phyloP scores from a whole-genome alignment of 2,113 vertebrate genomes.

The Serinus canaria region DNA sequence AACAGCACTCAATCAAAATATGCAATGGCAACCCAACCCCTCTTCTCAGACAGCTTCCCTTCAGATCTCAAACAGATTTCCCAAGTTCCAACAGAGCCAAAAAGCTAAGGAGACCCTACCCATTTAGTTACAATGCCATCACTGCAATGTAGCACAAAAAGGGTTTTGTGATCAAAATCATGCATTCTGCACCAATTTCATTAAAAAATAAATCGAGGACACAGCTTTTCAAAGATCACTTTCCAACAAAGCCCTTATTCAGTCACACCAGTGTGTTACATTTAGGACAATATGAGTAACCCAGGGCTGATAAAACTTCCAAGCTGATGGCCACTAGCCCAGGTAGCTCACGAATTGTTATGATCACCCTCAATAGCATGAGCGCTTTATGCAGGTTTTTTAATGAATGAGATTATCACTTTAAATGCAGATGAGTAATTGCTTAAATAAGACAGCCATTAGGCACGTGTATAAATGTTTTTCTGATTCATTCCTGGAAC shows the following conservation, averaged over 20 bases:
- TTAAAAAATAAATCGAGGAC: background rate
- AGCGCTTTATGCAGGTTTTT: background rate
- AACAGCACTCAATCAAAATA: background rate
- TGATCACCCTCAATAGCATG: background rate
- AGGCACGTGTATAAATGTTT: background rate
- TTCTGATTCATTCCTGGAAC: background rate
- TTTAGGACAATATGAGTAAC: background rate
- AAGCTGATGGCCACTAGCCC: background rate
- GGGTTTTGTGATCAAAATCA: background rate
- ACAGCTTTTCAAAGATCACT: background rate
- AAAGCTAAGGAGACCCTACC: background rate
- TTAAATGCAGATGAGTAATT: background rate
- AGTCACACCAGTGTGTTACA: background rate
- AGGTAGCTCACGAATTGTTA: background rate
- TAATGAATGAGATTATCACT: background rate
- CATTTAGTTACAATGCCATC: background rate
- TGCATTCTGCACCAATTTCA: background rate
- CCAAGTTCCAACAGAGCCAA: background rate
- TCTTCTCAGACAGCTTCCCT: background rate
- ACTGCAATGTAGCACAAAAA: background rate
- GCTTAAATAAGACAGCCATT: background rate
- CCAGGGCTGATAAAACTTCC: background rate
- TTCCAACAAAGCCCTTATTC: background rate
- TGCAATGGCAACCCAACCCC: fast-evolving
- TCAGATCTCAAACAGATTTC: background rate